Percentiles rank a stretch among this genome's conserved stretches.
Conservation (phyloP, 2,113 vertebrate genomes). For the Anolis carolinensis region DNA sequence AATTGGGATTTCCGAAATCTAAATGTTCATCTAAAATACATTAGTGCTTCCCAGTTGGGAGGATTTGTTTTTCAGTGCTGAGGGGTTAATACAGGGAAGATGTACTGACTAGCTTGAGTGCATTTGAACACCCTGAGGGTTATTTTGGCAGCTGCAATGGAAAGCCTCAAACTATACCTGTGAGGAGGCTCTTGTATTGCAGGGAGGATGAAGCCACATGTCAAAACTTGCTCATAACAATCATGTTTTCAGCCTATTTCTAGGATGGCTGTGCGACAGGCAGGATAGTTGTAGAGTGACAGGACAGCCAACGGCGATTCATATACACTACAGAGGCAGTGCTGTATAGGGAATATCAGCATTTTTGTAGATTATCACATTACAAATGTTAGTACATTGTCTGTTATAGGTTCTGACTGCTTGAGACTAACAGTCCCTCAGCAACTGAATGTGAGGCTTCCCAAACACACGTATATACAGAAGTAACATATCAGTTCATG, state of each 20-base stretch:
- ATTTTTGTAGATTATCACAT: constrained; percentile 7
- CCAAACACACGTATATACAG: neutral
- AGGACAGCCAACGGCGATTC: constrained; percentile 30
- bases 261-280: constrained; percentile 31
- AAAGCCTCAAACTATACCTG: constrained; percentile 48
- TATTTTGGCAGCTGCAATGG: constrained; percentile 30
- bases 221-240: constrained; percentile 46
- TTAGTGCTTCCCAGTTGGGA: neutral
- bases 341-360: neutral
- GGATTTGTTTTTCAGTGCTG: neutral
- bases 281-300: constrained; percentile 17
- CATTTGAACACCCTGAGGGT: constrained; percentile 34
- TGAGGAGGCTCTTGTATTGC: constrained; percentile 40
- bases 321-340: constrained; percentile 6
- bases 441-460: neutral
- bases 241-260: constrained; percentile 50
- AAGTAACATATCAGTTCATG: neutral
- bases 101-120: neutral
- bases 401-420: neutral
- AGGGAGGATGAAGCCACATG: constrained; percentile 56
- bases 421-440: constrained; percentile 3
- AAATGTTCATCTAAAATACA: constrained; percentile 4
- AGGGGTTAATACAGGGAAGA: constrained; percentile 7
- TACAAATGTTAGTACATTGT: constrained; percentile 7
- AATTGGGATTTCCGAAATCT: constrained; percentile 14